phyloP scores from a whole-genome alignment of 2,113 vertebrate genomes.

The Aspiorhynchus laticeps region DNA sequence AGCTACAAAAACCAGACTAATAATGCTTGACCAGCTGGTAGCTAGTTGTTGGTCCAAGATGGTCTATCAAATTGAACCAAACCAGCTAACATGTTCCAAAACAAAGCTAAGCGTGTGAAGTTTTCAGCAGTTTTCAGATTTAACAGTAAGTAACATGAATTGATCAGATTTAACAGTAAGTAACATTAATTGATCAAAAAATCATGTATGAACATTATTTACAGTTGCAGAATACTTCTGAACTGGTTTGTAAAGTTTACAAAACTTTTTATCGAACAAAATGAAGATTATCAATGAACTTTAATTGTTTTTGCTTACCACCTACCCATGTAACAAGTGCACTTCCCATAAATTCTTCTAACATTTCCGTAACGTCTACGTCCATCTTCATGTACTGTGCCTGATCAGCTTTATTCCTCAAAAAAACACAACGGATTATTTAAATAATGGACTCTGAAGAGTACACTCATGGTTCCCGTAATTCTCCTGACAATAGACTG shows the following conservation, averaged over 20 bases:
- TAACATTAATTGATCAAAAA: not conserved
- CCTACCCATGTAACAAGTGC: conserved; percentile 81
- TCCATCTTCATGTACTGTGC: conserved; percentile 68
- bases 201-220: not conserved
- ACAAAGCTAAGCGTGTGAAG: not conserved
- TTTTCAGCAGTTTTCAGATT: not conserved
- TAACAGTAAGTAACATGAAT: not conserved
- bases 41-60: not conserved
- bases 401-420: conserved; percentile 22
- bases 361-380: conserved; percentile 68
- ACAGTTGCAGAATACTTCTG: not conserved
- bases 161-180: not conserved
- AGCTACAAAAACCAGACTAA: not conserved
- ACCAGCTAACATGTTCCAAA: not conserved
- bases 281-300: not conserved
- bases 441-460: not conserved
- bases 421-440: conserved; percentile 4
- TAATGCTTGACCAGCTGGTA: not conserved
- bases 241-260: not conserved
- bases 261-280: conserved; percentile 5
- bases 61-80: not conserved
- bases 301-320: conserved; percentile 31
- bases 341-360: conserved; percentile 80
- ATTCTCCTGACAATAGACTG: not conserved
- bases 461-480: not conserved